Conservation (phyloP, 2,113 vertebrate genomes). For the Promerops cafer region DNA sequence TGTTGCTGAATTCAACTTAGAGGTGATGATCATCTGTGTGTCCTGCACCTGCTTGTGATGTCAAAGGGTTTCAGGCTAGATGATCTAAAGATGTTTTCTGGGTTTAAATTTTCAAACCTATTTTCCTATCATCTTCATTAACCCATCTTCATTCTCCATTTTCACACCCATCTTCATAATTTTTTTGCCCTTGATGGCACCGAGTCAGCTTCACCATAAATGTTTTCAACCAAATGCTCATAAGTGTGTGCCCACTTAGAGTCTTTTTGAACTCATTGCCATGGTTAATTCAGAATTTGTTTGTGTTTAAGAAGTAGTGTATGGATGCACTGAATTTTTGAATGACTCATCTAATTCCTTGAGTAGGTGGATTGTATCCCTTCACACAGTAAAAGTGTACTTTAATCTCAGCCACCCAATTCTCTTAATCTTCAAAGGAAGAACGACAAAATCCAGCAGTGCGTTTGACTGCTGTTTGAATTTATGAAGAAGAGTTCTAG, state of each 20-base stretch:
- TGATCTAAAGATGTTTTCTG: neutral
- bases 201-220: neutral
- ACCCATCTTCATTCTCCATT: neutral
- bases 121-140: neutral
- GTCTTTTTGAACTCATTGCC: neutral
- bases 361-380: constrained; percentile 28
- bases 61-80: neutral
- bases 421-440: constrained; percentile 18
- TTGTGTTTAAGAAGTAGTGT: constrained; percentile 15
- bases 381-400: neutral
- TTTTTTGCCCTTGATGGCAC: neutral
- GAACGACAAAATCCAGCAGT: neutral
- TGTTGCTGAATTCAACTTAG: neutral
- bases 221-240: neutral
- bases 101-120: neutral
- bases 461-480: neutral
- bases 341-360: constrained; percentile 55
- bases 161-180: neutral
- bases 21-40: neutral
- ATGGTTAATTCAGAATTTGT: neutral
- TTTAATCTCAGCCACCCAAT: neutral
- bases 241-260: neutral
- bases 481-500: neutral
- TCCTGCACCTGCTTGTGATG: neutral
- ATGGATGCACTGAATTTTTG: constrained; percentile 14